Percentiles rank a stretch among this genome's conserved stretches.
Conservation (phyloP, 2,113 vertebrate species). For the Corydoras maculifer region DNA sequence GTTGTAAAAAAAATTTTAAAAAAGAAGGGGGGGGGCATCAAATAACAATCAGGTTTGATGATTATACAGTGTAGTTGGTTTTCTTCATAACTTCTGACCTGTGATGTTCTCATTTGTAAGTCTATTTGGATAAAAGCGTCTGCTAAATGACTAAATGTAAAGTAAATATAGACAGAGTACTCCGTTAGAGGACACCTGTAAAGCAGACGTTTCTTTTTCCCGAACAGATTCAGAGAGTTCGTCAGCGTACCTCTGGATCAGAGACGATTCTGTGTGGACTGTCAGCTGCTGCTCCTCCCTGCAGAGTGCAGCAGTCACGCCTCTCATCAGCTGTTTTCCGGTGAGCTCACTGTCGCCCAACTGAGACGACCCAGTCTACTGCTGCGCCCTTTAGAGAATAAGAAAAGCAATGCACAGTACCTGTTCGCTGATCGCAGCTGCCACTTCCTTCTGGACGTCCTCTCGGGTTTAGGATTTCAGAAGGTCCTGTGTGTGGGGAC, state of each 20-base stretch:
- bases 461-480: conserved; percentile 71
- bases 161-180: no score
- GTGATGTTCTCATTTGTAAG: no score
- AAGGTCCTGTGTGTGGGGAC: conserved; percentile 86
- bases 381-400: conserved; percentile 80
- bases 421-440: conserved; percentile 86
- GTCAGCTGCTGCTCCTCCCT: conserved; percentile 76
- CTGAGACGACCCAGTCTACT: conserved; percentile 76
- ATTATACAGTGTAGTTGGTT: no score
- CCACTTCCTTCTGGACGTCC: conserved; percentile 73
- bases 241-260: conserved; percentile 61
- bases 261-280: conserved; percentile 80
- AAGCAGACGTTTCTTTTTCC: neutral
- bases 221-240: conserved; percentile 74
- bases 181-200: neutral
- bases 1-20: no score
- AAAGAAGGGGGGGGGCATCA: no score
- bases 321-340: conserved; percentile 55
- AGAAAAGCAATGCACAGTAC: conserved; percentile 92
- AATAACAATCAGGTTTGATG: no score
- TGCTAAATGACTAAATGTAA: no score
- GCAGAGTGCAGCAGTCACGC: conserved; percentile 63
- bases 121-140: no score
- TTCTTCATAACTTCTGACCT: no score
- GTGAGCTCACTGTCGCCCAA: conserved; percentile 60